Percentiles rank a stretch among this genome's conserved stretches.
Evolutionary conservation across 2,888 invertebrate genomes (phyloP).

Genomic region (Dasysyrphus tricinctus): DNA sequence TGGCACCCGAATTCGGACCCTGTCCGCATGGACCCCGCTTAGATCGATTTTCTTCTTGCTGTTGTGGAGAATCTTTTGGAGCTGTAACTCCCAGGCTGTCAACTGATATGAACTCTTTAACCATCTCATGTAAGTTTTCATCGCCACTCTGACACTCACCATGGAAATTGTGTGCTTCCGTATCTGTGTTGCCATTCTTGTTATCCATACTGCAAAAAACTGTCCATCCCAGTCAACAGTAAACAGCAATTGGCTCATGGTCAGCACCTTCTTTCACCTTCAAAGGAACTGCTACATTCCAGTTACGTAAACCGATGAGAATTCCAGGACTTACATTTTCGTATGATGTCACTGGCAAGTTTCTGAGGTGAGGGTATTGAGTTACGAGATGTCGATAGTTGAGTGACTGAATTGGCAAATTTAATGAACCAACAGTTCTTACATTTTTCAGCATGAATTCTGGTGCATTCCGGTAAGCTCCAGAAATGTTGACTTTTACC

Average conservation of each 20-base stretch:
- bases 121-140: background rate
- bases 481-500: constrained; percentile 37
- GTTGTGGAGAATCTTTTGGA: background rate
- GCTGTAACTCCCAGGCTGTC: constrained; percentile 1
- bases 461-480: constrained; percentile 22
- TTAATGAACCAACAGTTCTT: constrained; percentile 8
- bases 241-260: background rate
- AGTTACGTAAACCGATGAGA: constrained; percentile 43
- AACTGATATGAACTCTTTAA: constrained; percentile 4
- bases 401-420: constrained; percentile 45
- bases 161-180: background rate
- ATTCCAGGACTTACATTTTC: constrained; percentile 32
- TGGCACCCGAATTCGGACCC: too few relatives aligned
- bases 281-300: constrained; percentile 41
- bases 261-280: constrained; percentile 11
- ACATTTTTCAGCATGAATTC: constrained; percentile 17
- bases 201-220: background rate
- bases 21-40: too few relatives aligned
- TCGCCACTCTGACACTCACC: background rate
- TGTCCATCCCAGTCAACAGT: constrained; percentile 8
- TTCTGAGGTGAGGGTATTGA: constrained; percentile 48
- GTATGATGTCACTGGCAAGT: constrained; percentile 49
- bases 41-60: constrained; percentile 8
- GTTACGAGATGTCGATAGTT: constrained; percentile 31
- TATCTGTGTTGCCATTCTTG: background rate